Conservation (phyloP, 2,797 vertebrate genomes). For the Cuculus canorus region DNA sequence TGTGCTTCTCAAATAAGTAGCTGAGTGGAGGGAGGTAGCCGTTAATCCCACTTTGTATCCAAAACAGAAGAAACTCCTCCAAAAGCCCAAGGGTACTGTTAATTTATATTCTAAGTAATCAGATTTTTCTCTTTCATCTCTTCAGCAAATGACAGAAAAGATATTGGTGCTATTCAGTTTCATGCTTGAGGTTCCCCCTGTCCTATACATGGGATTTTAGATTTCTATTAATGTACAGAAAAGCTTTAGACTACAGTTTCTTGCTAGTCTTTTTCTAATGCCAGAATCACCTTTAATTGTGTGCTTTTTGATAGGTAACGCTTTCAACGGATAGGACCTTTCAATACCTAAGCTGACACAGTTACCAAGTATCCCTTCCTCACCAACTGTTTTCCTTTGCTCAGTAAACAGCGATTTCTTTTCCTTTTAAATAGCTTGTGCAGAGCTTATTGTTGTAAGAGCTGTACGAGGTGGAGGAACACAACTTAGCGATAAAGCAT, state of each 20-base stretch:
- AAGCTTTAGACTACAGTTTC: background rate
- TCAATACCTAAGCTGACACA: background rate
- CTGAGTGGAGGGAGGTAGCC: background rate
- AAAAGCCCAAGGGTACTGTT: background rate
- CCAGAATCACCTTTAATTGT: background rate
- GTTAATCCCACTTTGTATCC: background rate
- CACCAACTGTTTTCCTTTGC: background rate
- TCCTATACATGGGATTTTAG: background rate
- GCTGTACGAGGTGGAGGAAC: background rate
- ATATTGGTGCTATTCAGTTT: background rate
- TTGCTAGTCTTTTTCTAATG: background rate
- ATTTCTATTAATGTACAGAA: background rate
- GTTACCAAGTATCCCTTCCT: background rate
- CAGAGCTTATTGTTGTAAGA: background rate
- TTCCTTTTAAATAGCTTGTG: background rate
- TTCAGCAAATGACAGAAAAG: background rate
- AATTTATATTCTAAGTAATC: background rate
- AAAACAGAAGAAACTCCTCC: background rate
- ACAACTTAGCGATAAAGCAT: background rate
- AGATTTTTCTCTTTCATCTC: background rate
- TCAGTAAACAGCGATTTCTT: background rate
- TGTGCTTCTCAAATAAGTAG: background rate
- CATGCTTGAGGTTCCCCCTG: background rate
- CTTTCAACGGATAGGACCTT: background rate
- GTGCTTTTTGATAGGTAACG: background rate